Evolutionary conservation across 2,797 vertebrate genomes (phyloP).

Genomic region (Phrynocephalus vlangalii): DNA sequence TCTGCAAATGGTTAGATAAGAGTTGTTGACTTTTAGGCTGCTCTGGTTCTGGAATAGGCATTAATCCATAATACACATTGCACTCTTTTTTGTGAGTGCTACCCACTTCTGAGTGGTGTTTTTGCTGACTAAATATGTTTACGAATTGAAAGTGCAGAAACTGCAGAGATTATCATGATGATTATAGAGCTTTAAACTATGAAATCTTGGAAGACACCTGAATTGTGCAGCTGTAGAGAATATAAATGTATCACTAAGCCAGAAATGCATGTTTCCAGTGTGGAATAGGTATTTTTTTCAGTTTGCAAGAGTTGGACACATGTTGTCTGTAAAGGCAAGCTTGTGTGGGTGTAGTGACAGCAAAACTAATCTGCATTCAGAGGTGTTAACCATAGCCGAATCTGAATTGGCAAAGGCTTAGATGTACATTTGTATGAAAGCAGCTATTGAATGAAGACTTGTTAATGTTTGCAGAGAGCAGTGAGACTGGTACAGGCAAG

Average conservation of each 20-base stretch:
- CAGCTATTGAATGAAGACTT: neutral
- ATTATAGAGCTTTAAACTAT: neutral
- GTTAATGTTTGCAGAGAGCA: constrained; percentile 82
- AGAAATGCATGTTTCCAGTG: no score
- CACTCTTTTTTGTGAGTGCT: neutral
- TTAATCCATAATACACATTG: neutral
- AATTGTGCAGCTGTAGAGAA: neutral
- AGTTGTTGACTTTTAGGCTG: neutral
- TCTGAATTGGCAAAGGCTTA: neutral
- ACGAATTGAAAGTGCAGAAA: neutral
- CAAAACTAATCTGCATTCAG: neutral
- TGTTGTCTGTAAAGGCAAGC: neutral
- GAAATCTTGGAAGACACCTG: neutral
- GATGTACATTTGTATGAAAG: neutral
- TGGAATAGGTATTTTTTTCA: neutral
- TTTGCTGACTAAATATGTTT: neutral
- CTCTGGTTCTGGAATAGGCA: neutral
- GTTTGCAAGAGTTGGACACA: neutral
- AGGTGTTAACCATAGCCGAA: neutral
- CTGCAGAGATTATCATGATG: neutral
- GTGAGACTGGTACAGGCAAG: constrained; percentile 90
- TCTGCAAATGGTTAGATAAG: neutral
- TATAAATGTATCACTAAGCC: no score
- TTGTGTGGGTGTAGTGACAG: neutral
- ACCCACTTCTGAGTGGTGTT: neutral